Evolutionary conservation across 92 coral and sea anemone species (phyloP).

Genomic region (Bergia sp.): DNA sequence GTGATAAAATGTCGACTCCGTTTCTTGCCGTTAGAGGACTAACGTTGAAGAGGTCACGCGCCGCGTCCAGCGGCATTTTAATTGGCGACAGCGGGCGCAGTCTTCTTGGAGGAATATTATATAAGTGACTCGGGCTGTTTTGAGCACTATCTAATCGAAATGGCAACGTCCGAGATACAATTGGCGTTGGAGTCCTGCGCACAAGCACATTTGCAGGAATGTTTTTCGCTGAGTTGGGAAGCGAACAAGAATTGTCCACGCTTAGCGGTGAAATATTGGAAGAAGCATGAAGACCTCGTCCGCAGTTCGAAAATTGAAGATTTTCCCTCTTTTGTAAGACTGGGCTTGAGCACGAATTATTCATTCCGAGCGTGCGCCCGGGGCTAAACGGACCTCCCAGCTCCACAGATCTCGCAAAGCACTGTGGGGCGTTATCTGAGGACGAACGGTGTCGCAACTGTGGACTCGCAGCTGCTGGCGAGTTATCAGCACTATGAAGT

Average conservation of each 20-base stretch:
- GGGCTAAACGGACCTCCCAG: neutral
- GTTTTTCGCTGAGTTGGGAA: neutral
- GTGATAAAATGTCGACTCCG: neutral
- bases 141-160: neutral
- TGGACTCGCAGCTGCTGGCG: neutral
- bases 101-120: slow-evolving; percentile 1
- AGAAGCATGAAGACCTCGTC: neutral
- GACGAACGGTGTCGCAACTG: neutral
- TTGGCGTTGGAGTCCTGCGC: slow-evolving; percentile 36
- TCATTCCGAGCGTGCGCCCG: neutral
- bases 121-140: neutral
- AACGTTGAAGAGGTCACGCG: neutral
- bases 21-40: neutral
- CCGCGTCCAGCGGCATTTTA: slow-evolving; percentile 30
- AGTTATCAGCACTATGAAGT: neutral
- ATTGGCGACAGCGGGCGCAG: slow-evolving; percentile 33
- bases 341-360: neutral
- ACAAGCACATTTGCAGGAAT: neutral
- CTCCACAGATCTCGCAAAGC: neutral
- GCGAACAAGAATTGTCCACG: neutral
- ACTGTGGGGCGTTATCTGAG: neutral
- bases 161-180: neutral
- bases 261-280: neutral
- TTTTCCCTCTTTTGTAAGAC: neutral
- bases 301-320: neutral